Evolutionary conservation across 2,113 vertebrate species (phyloP), one percentile per base, ranked within the genome.

Genomic region (Lasiurus cinereus): DNA sequence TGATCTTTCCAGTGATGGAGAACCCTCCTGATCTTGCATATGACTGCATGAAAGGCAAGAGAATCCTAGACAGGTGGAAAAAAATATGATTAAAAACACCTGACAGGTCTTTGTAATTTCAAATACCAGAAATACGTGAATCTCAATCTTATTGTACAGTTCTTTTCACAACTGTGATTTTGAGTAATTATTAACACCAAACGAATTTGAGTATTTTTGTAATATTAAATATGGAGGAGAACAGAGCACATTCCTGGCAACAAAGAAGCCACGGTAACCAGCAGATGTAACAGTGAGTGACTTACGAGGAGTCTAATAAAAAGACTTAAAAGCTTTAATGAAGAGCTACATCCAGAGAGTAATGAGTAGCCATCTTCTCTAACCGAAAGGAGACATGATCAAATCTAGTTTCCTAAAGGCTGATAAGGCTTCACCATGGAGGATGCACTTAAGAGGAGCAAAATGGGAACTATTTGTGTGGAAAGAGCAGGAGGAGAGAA

Each of bases 41-140:
- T 0, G 99, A 99, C 93, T 99, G 99, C 99, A 99, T 99, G 96
- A 99, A 99, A 76, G 99, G 99, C 93, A 99, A 97, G 33, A 99
- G 97, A 95, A 99, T 98, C 99, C 99, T 99, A 97, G 8, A 88
- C 0, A 10, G 54, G 70, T 46, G 27, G 70, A 91, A 96, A 74
- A 73, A 66, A 59, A 94, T 85, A 72, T 82, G 19, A 92, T 94
- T 93, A 95, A 69, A 89, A 90, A 84, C 48, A 33, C 24, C 0
- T 66, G 39, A 48, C 15, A 46, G 43, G 36, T 91, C 29, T 82
- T 0, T n/a, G 18, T n/a, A 88, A 87, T 83, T 9, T 93, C 24
- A 78, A 91, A 83, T 48, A 56, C 0, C 19, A 29, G 36, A 94
- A 80, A 48, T 69, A 85, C 0, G n/a, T 54, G 21, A 83, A 83